phyloP scores from a whole-genome alignment of 2,888 invertebrate genomes.

The Gortyna flavago region DNA sequence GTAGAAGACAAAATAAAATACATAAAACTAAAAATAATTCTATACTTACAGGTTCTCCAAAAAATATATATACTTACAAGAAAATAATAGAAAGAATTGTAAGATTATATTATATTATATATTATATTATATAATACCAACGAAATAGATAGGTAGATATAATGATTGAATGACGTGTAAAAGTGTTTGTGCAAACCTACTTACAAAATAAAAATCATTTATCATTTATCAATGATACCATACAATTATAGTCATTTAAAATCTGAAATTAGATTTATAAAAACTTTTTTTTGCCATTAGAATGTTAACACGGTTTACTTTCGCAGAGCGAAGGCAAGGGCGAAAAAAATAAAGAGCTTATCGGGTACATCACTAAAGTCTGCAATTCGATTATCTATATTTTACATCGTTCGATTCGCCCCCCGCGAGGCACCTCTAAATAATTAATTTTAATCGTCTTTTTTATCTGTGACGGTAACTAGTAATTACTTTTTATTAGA shows the following conservation, averaged over 20 bases:
- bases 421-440: conserved; percentile 65
- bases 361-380: conserved; percentile 55
- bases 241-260: neutral
- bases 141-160: neutral
- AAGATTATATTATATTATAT: too few species aligned
- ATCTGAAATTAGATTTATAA: neutral
- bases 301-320: conserved; percentile 13
- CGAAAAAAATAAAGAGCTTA: conserved; percentile 23
- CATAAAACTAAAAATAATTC: too few species aligned
- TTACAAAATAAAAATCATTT: too few species aligned
- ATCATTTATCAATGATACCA: too few species aligned
- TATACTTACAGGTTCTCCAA: too few species aligned
- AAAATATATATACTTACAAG: neutral
- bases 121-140: too few species aligned
- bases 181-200: too few species aligned
- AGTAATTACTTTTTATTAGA: conserved; percentile 48
- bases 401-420: conserved; percentile 60
- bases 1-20: too few species aligned
- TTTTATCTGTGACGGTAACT: conserved; percentile 40
- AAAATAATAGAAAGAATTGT: neutral
- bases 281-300: conserved; percentile 6
- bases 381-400: conserved; percentile 57
- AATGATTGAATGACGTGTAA: too few species aligned
- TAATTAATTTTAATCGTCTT: conserved; percentile 72
- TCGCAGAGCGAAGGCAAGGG: conserved; percentile 5